phyloP scores from a whole-genome alignment of 2,888 invertebrate species.

The Hypercompe scribonia region DNA sequence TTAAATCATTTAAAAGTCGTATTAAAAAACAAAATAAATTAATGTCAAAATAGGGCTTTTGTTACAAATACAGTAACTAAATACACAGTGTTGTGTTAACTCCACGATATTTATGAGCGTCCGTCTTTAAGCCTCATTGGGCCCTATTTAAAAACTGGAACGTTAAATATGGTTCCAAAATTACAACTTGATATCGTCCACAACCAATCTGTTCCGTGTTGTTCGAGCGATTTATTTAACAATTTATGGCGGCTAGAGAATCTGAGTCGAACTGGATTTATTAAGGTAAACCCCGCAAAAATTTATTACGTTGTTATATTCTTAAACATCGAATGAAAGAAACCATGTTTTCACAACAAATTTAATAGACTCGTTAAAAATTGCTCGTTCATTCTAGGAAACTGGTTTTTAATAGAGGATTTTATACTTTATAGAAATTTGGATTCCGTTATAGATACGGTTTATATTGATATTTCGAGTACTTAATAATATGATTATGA shows the following conservation, averaged over 20 bases:
- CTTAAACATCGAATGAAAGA: slow-evolving; percentile 65
- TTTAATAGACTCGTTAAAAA: slow-evolving; percentile 58
- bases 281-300: slow-evolving; percentile 75
- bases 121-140: slow-evolving; percentile 15
- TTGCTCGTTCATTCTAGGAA: slow-evolving; percentile 40
- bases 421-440: slow-evolving; percentile 32
- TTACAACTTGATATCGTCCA: slow-evolving; percentile 64
- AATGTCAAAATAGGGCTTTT: not conserved
- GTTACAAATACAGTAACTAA: not conserved
- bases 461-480: slow-evolving; percentile 23
- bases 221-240: slow-evolving; percentile 80
- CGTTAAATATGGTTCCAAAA: slow-evolving; percentile 53
- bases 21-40: not conserved
- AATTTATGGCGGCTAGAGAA: slow-evolving; percentile 79
- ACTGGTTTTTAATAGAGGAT: slow-evolving; percentile 43
- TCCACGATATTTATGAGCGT: slow-evolving; percentile 18
- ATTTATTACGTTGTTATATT: slow-evolving; percentile 73
- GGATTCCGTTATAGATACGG: not conserved
- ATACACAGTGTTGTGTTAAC: slow-evolving; percentile 14
- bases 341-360: slow-evolving; percentile 61
- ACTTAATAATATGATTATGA: slow-evolving; percentile 20
- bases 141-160: slow-evolving; percentile 43
- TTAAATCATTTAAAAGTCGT: not conserved
- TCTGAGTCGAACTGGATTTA: slow-evolving; percentile 81
- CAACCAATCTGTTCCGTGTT: slow-evolving; percentile 64